phyloP scores from a whole-genome alignment of 2,113 vertebrate genomes.

The Tychaedon coryphoeus region DNA sequence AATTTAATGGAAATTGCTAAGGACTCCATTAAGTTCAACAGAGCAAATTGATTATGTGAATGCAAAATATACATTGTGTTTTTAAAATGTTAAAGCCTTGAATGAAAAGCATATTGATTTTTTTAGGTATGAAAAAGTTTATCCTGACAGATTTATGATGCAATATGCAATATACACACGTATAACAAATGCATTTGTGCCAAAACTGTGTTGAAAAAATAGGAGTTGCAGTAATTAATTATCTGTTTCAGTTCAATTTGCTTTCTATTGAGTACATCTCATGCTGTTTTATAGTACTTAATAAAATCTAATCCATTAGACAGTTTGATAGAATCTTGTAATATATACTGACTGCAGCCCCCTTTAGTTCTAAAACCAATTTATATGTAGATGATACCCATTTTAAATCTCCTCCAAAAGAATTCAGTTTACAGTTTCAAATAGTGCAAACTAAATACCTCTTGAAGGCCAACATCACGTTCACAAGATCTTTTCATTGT shows the following conservation, averaged over 20 bases:
- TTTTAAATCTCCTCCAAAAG: slow-evolving; percentile 74
- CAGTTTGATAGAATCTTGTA: slow-evolving; percentile 74
- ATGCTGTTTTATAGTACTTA: slow-evolving; percentile 75
- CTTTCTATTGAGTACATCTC: slow-evolving; percentile 56
- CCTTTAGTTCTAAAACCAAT: slow-evolving; percentile 77
- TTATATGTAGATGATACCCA: slow-evolving; percentile 83
- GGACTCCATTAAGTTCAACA: background rate
- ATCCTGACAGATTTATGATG: slow-evolving; percentile 21
- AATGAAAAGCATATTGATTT: slow-evolving; percentile 8
- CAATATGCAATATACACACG: background rate
- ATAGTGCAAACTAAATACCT: slow-evolving; percentile 63
- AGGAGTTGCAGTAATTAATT: slow-evolving; percentile 72
- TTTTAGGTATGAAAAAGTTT: background rate
- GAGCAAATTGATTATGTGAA: background rate
- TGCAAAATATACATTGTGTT: background rate
- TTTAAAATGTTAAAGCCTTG: background rate
- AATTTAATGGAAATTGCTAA: background rate
- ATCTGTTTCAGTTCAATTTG: slow-evolving; percentile 75
- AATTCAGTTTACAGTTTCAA: slow-evolving; percentile 76
- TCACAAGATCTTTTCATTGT: background rate
- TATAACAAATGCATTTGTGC: slow-evolving; percentile 24
- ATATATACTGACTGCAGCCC: slow-evolving; percentile 67
- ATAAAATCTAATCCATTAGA: slow-evolving; percentile 78
- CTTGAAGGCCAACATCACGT: background rate
- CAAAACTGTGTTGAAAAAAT: slow-evolving; percentile 49